Conservation (phyloP, 1,140 invertebrate species). For the Drosophila seguyi region DNA sequence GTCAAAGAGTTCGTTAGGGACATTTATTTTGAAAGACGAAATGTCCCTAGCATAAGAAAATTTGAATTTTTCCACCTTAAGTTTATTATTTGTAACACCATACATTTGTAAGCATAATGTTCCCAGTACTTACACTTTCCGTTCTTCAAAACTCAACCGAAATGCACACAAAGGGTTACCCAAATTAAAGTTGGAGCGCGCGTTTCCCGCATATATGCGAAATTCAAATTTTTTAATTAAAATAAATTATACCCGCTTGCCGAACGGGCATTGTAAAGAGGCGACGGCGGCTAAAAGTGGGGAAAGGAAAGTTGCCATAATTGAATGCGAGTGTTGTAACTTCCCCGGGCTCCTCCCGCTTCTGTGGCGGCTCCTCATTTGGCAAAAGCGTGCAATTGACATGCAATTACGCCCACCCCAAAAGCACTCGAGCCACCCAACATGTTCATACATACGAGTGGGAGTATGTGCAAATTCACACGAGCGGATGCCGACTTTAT, state of each 20-base stretch:
- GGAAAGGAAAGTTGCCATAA: slow-evolving; percentile 59
- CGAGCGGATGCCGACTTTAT: slow-evolving; percentile 28
- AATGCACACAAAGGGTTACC: slow-evolving; percentile 4
- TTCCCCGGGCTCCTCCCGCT: neutral
- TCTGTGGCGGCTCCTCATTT: slow-evolving; percentile 3
- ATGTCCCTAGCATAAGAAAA: too few relatives aligned
- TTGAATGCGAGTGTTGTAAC: slow-evolving; percentile 54
- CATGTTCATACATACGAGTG: slow-evolving; percentile 6
- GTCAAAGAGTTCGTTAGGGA: too few relatives aligned
- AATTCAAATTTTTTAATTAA: slow-evolving; percentile 55
- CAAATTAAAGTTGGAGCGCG: slow-evolving; percentile 16
- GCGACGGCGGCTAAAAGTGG: slow-evolving; percentile 1
- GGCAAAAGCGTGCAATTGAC: slow-evolving; percentile 72
- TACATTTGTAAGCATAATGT: too few relatives aligned
- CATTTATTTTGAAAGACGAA: too few relatives aligned
- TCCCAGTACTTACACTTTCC: neutral
- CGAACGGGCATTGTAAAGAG: slow-evolving; percentile 8
- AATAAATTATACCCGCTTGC: slow-evolving; percentile 47
- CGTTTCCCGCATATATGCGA: slow-evolving; percentile 14
- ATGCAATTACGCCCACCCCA: slow-evolving; percentile 72
- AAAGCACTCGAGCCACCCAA: slow-evolving; percentile 3
- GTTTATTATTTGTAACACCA: too few relatives aligned
- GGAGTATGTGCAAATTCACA: slow-evolving; percentile 12
- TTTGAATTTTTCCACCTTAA: too few relatives aligned
- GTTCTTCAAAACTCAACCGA: neutral